phyloP scores from a whole-genome alignment of 2,113 vertebrate species.

The Aegypius monachus region DNA sequence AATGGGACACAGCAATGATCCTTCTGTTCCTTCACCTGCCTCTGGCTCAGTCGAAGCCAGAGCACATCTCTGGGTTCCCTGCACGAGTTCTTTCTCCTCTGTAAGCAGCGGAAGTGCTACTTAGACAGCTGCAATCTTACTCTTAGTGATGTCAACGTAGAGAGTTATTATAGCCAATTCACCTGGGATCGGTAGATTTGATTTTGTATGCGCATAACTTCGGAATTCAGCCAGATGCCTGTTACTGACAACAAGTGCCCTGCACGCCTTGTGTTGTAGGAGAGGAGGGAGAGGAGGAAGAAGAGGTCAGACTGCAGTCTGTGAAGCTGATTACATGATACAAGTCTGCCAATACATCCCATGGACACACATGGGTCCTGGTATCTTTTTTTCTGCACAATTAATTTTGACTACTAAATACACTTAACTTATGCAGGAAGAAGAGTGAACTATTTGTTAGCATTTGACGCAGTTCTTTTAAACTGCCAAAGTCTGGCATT shows the following conservation, averaged over 20 bases:
- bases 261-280: background rate
- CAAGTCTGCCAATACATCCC: background rate
- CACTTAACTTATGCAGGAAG: accelerated
- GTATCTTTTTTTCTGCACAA: background rate
- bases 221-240: background rate
- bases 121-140: background rate
- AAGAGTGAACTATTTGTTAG: background rate
- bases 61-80: background rate
- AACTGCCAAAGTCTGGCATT: background rate
- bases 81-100: accelerated
- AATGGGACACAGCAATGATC: background rate
- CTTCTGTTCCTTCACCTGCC: background rate
- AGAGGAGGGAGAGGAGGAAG: background rate
- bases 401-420: background rate
- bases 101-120: background rate
- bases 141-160: background rate
- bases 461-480: accelerated
- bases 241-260: background rate
- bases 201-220: accelerated
- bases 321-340: accelerated
- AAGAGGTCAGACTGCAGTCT: background rate
- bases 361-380: background rate
- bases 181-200: background rate
- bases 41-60: background rate
- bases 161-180: background rate